phyloP scores from a whole-genome alignment of 2,113 vertebrate genomes.

The Cranoglanis bouderius region DNA sequence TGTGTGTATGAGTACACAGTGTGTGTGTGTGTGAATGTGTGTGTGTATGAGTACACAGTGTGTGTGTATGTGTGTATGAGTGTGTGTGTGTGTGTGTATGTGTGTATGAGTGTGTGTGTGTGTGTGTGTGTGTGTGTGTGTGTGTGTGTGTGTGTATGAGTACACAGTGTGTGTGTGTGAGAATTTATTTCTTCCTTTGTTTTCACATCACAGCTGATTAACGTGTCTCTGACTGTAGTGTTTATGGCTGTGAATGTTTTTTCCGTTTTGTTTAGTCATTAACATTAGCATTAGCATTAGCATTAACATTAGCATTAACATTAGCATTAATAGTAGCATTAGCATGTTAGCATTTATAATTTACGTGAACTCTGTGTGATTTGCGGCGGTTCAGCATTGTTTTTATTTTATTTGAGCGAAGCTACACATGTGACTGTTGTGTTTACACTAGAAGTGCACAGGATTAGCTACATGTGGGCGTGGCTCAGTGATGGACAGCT shows the following conservation, averaged over 20 bases:
- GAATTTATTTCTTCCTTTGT: neutral
- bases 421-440: neutral
- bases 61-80: no score
- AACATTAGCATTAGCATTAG: neutral
- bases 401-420: neutral
- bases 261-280: neutral
- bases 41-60: no score
- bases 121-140: neutral
- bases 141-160: neutral
- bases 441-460: neutral
- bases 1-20: no score
- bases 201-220: neutral
- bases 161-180: no score
- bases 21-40: no score
- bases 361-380: neutral
- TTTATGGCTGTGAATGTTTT: neutral
- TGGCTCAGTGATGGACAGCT: neutral
- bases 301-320: neutral
- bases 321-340: neutral
- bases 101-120: no score
- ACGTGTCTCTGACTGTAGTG: neutral
- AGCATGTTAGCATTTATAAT: neutral
- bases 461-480: no score
- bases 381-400: neutral
- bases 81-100: neutral